Percentiles rank a stretch among this genome's conserved stretches.
phyloP scores from a whole-genome alignment of 2,888 invertebrate species.

The Ganaspis brasiliensis region DNA sequence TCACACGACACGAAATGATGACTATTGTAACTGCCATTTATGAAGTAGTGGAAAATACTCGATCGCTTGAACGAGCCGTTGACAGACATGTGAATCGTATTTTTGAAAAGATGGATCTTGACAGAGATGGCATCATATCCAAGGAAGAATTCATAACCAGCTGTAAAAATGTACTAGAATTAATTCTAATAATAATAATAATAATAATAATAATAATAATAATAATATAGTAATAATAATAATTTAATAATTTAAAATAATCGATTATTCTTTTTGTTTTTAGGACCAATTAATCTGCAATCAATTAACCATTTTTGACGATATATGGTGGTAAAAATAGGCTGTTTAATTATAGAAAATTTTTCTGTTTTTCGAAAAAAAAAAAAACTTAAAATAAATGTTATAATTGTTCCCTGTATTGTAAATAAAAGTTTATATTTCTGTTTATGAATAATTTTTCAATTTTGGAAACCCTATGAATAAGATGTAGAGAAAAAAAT shows the following conservation, averaged over 20 bases:
- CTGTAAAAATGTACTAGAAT: conserved; percentile 72
- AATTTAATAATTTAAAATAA: conserved; percentile 45
- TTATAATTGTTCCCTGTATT: background rate
- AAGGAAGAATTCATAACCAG: conserved; percentile 72
- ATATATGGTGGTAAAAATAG: conserved; percentile 64
- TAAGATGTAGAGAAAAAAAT: too few relatives aligned
- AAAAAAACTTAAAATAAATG: too few relatives aligned
- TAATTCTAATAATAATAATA: background rate
- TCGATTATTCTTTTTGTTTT: conserved; percentile 59
- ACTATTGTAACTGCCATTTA: conserved; percentile 73
- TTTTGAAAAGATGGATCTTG: conserved; percentile 74
- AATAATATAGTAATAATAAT: conserved; percentile 24
- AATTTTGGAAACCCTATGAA: background rate
- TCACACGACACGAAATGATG: conserved; percentile 74
- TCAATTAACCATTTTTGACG: conserved; percentile 70
- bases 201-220: conserved; percentile 38
- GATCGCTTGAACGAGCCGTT: conserved; percentile 64
- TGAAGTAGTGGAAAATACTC: conserved; percentile 71
- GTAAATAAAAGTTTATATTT: conserved; percentile 39
- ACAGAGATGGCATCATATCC: conserved; percentile 74
- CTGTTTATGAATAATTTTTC: background rate
- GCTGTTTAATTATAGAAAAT: background rate
- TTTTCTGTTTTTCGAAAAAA: background rate
- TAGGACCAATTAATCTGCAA: conserved; percentile 70
- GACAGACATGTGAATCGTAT: conserved; percentile 72